Conservation (phyloP, 30 jellyfish, hydroid and myxozoan species). For the Turritopsis dohrnii region DNA sequence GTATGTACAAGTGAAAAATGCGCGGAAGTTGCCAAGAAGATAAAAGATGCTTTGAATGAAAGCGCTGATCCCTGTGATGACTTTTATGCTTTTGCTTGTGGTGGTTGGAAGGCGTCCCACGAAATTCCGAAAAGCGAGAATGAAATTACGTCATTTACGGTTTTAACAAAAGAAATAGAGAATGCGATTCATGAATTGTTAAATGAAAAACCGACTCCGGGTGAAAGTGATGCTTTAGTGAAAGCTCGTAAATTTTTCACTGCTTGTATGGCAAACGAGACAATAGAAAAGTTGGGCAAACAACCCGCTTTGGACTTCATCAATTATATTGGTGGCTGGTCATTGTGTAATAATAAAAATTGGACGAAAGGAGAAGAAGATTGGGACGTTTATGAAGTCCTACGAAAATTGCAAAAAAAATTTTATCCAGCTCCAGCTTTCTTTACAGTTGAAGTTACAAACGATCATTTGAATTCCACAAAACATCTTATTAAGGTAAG, state of each 20-base stretch:
- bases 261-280: slow-evolving; percentile 75
- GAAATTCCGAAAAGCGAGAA: slow-evolving; percentile 85
- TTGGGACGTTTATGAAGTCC: slow-evolving; percentile 66
- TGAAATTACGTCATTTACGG: slow-evolving; percentile 89
- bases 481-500: slow-evolving; percentile 81
- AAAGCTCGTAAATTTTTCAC: slow-evolving; percentile 70
- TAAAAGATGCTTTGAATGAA: slow-evolving; percentile 55
- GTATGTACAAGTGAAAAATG: slow-evolving; percentile 62
- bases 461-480: slow-evolving; percentile 92
- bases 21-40: slow-evolving; percentile 50
- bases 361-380: slow-evolving; percentile 35
- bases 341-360: slow-evolving; percentile 54
- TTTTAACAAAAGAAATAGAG: slow-evolving; percentile 76
- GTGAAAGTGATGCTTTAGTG: slow-evolving; percentile 78
- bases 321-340: slow-evolving; percentile 68
- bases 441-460: slow-evolving; percentile 88
- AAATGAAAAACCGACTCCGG: slow-evolving; percentile 54
- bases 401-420: slow-evolving; percentile 54
- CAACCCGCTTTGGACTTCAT: slow-evolving; percentile 84
- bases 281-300: slow-evolving; percentile 57
- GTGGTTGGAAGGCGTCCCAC: slow-evolving; percentile 82
- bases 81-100: slow-evolving; percentile 85
- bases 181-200: slow-evolving; percentile 61
- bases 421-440: slow-evolving; percentile 97
- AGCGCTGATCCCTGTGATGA: slow-evolving; percentile 82